Conservation (phyloP, 2,113 vertebrate species). For the Danionella cerebrum region DNA sequence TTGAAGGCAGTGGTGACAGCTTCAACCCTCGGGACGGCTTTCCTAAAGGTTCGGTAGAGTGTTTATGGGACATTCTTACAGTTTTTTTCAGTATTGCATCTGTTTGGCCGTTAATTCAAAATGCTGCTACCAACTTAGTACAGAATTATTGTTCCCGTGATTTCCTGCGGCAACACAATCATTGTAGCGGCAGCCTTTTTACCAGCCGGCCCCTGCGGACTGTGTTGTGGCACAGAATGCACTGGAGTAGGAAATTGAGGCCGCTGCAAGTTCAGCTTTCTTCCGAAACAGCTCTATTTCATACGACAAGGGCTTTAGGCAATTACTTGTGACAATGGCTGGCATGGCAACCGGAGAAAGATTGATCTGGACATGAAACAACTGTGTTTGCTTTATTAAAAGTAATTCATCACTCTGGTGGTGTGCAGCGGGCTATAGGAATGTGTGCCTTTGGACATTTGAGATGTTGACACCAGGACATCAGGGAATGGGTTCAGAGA, state of each 20-base stretch:
- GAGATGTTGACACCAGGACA: background rate
- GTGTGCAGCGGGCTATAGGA: constrained; percentile 26
- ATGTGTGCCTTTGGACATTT: background rate
- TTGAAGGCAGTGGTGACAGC: too few relatives aligned
- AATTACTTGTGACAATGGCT: constrained; percentile 41
- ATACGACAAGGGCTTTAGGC: constrained; percentile 35
- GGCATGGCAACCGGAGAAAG: constrained; percentile 31
- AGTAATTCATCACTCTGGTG: constrained; percentile 44
- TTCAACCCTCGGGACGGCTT: too few relatives aligned
- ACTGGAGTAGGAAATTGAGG: constrained; percentile 40
- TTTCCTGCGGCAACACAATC: too few relatives aligned
- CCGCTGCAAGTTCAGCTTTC: constrained; percentile 30
- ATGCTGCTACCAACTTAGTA: too few relatives aligned
- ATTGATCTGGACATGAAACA: constrained; percentile 38
- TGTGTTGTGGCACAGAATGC: constrained; percentile 14
- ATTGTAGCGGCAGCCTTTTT: too few relatives aligned
- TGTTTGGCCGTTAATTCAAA: too few relatives aligned
- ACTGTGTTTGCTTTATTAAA: constrained; percentile 44
- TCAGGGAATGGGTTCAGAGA: constrained; percentile 3
- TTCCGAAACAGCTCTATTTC: constrained; percentile 35
- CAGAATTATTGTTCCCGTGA: too few relatives aligned
- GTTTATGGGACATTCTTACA: too few relatives aligned
- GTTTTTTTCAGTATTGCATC: too few relatives aligned
- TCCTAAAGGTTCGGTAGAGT: too few relatives aligned
- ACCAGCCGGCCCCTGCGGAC: constrained; percentile 3